phyloP scores from a whole-genome alignment of 2,888 invertebrate species.

The Ormia ochracea region DNA sequence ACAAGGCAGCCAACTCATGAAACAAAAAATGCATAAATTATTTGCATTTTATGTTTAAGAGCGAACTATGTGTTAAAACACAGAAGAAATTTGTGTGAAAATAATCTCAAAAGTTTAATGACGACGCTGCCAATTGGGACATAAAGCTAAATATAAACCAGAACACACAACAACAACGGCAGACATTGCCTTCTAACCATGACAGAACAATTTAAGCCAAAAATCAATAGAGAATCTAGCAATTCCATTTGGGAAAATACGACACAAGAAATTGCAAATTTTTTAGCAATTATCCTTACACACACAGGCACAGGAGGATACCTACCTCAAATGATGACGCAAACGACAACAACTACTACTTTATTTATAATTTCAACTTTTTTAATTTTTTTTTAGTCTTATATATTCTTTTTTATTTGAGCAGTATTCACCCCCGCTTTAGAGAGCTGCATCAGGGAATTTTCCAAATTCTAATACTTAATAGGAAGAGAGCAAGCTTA shows the following conservation, averaged over 20 bases:
- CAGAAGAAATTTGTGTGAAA: slow-evolving; percentile 30
- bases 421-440: too few relatives aligned
- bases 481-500: too few relatives aligned
- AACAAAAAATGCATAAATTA: slow-evolving; percentile 31
- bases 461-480: too few relatives aligned
- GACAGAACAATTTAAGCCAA: slow-evolving; percentile 40
- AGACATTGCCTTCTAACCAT: slow-evolving; percentile 31
- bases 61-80: neutral
- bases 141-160: slow-evolving; percentile 64
- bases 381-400: too few relatives aligned
- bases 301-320: neutral
- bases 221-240: slow-evolving; percentile 12
- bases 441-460: too few relatives aligned
- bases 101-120: slow-evolving; percentile 43
- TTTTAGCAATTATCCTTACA: neutral
- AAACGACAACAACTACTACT: neutral
- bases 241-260: slow-evolving; percentile 60
- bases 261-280: neutral
- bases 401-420: too few relatives aligned
- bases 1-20: slow-evolving; percentile 12
- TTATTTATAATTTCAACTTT: neutral
- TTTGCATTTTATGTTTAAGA: slow-evolving; percentile 29
- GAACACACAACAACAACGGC: slow-evolving; percentile 40
- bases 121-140: slow-evolving; percentile 55
- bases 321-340: too few relatives aligned